A percentile compares a stretch with the other conserved stretches of the same genome.
Evolutionary conservation across 2,888 invertebrate species (phyloP).

Genomic region (Amblyjoppa proteus): DNA sequence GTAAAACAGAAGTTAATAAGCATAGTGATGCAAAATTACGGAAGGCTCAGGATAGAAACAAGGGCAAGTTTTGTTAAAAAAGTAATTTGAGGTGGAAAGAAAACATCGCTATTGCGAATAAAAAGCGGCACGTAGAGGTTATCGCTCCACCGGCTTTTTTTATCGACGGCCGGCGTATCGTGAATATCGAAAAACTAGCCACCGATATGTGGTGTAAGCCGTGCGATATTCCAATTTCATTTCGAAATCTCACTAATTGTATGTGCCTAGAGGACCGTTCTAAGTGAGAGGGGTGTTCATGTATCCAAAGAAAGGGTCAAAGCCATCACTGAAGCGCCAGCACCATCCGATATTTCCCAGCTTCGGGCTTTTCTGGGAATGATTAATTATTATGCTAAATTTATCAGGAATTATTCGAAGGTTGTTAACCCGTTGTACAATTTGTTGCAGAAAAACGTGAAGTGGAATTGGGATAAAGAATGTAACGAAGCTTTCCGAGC

Average conservation of each 20-base stretch:
- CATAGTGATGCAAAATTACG: background rate
- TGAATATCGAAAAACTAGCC: conserved; percentile 17
- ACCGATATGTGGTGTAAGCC: conserved; percentile 29
- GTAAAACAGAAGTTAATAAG: background rate
- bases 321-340: too few relatives aligned
- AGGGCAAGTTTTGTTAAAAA: conserved; percentile 12
- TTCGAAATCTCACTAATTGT: conserved; percentile 1
- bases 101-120: background rate
- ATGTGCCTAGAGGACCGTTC: too few relatives aligned
- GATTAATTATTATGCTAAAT: too few relatives aligned
- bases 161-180: conserved; percentile 16
- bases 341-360: too few relatives aligned
- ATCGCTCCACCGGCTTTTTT: conserved; percentile 12
- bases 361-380: too few relatives aligned
- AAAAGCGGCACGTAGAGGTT: conserved; percentile 3
- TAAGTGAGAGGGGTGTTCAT: too few relatives aligned
- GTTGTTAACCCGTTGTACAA: too few relatives aligned
- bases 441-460: too few relatives aligned
- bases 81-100: background rate
- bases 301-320: too few relatives aligned
- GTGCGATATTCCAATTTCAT: conserved; percentile 16
- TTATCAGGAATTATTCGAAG: too few relatives aligned
- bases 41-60: background rate
- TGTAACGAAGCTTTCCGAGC: too few relatives aligned
- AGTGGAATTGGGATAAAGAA: too few relatives aligned